Evolutionary conservation across 2,113 vertebrate genomes (phyloP).

Genomic region (Conger conger): DNA sequence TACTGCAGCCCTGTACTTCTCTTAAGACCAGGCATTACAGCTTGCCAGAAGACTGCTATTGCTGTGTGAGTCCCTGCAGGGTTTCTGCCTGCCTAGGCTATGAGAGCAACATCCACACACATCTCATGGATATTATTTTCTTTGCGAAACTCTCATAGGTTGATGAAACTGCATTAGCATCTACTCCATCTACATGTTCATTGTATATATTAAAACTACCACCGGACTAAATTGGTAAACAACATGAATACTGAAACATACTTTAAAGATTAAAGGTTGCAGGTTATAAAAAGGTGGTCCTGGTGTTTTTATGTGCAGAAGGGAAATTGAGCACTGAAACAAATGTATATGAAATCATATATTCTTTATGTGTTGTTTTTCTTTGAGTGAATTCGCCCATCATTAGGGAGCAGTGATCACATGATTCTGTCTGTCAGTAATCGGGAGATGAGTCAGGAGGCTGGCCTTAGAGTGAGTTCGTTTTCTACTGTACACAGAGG

Average conservation of each 20-base stretch:
- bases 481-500: not conserved
- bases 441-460: not conserved
- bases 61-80: not conserved
- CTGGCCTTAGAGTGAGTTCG: no score
- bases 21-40: not conserved
- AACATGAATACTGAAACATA: not conserved
- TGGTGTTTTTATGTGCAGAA: not conserved
- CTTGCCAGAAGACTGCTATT: not conserved
- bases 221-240: not conserved
- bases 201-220: not conserved
- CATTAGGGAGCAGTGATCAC: not conserved
- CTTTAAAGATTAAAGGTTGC: not conserved
- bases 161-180: not conserved
- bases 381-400: not conserved
- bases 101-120: not conserved
- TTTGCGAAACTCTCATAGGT: not conserved
- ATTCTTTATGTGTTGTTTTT: not conserved
- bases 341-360: not conserved
- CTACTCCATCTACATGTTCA: not conserved
- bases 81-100: not conserved
- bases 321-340: not conserved
- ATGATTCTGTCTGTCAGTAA: not conserved
- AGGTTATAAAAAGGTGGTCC: not conserved
- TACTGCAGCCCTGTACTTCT: no score
- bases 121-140: not conserved